Evolutionary conservation across 2,797 vertebrate genomes (phyloP).

Genomic region (Gymnothorax javanicus): DNA sequence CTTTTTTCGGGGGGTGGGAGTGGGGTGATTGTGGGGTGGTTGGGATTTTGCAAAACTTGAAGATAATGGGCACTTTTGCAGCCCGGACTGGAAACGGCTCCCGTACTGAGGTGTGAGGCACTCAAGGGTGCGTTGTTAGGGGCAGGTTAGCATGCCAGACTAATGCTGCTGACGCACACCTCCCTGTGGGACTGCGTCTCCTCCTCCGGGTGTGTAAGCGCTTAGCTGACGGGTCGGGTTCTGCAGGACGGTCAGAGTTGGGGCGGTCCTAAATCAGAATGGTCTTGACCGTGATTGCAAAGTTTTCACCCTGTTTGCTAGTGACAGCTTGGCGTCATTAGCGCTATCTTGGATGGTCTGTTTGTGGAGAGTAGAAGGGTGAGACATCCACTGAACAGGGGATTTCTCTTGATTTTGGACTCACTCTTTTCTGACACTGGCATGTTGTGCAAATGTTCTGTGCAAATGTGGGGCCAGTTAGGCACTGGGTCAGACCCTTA

Average conservation of each 20-base stretch:
- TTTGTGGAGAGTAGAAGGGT: background rate
- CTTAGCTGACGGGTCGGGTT: background rate
- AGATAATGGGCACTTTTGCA: background rate
- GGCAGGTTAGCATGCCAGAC: background rate
- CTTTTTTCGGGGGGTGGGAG: background rate
- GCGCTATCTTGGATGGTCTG: background rate
- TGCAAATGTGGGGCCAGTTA: background rate
- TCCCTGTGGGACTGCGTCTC: background rate
- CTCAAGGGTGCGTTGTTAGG: background rate
- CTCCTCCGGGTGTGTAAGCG: background rate
- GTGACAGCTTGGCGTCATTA: background rate
- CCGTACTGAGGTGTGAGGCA: background rate
- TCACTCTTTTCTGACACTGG: background rate
- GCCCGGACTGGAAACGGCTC: too few relatives aligned
- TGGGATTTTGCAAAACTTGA: too few relatives aligned
- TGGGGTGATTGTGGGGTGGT: too few relatives aligned
- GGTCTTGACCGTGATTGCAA: too few relatives aligned
- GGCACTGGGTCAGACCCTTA: background rate
- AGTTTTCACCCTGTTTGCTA: background rate
- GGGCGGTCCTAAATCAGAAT: too few relatives aligned
- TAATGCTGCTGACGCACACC: background rate
- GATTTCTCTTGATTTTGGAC: background rate
- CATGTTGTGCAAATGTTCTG: background rate
- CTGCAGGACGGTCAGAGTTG: too few relatives aligned
- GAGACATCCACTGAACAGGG: too few relatives aligned